Base-by-base conservation (phyloP, 1,140 invertebrate species). In the Macrotrachela quadricornifera region DNA sequence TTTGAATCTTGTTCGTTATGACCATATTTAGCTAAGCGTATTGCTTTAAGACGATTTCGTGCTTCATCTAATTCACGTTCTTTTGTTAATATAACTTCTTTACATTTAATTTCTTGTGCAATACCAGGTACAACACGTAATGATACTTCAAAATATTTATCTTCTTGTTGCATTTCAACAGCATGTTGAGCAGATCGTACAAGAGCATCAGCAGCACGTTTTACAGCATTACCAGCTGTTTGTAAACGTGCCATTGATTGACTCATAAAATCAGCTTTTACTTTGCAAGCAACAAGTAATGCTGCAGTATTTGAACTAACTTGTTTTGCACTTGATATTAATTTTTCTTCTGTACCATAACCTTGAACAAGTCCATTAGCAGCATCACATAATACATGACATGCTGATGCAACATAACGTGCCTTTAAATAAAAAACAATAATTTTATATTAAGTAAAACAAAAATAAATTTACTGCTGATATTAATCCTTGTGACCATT, bases 401-500 rank as follows among this genome's bases (percentile, higher is more conserved):
- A 94, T 0, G 92, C 90, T 0, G 90, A 90, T 0, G 91, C 91
- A 0, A 97, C 91, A 56, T 92, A 73, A 56, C 85, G 75, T 1
- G 92, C 88, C 66, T 69, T 49, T 13, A 58, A 55, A 44, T 40
- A 40, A 1, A 15, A 38, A 6, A n/a, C 2, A 4, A 30, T 30
- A 30, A 30, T 4, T 30, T 30, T 30, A 30, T 2, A 30, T 4
- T 30, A 30, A 30, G 8, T 30, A 30, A 30, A 30, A 30, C 21
- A 30, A 30, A 30, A 4, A 30, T 8, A 66, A n/a, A n/a, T n/a
- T n/a, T 62, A 71, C 75, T 0, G 91, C 92, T 0, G 87, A 94
- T 39, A 96, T 84, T 4, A 97, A 73, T 6, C 92, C 92, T 70
- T 96, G 88, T 0, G 88, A 95, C 92, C 91, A 97, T 63, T 97